Conservation (phyloP, 2,113 vertebrate species). For the Passer montanus region DNA sequence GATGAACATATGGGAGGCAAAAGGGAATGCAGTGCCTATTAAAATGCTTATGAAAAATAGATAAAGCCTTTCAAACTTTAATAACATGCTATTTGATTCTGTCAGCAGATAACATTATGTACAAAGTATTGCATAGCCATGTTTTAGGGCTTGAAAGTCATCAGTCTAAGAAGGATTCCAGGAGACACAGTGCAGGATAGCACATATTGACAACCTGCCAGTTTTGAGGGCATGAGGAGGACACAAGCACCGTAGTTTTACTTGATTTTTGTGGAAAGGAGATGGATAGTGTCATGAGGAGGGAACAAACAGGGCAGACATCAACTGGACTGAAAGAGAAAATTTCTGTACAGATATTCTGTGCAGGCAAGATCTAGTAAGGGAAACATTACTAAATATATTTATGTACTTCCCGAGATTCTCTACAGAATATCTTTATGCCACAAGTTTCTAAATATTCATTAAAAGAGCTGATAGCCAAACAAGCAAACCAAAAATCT, state of each 20-base stretch:
- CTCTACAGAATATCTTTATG: background rate
- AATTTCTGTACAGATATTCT: background rate
- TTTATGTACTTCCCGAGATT: background rate
- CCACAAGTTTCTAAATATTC: background rate
- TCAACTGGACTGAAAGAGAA: background rate
- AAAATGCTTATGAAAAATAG: conserved; percentile 66
- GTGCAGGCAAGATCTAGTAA: background rate
- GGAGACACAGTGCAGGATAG: background rate
- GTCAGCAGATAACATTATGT: conserved; percentile 34
- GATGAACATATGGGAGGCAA: background rate
- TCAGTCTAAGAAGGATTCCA: background rate
- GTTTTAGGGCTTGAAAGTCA: conserved; percentile 35
- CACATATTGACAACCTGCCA: background rate
- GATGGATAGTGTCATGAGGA: background rate
- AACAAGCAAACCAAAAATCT: background rate
- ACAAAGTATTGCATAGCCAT: background rate
- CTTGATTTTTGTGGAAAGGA: background rate
- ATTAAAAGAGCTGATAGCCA: rapidly evolving
- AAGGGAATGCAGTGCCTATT: conserved; percentile 29
- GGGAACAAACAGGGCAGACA: background rate
- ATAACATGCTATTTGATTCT: conserved; percentile 55
- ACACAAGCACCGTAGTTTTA: background rate
- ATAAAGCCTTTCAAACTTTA: conserved; percentile 61
- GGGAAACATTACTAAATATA: background rate
- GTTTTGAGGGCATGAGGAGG: background rate